These are phyloP conservation scores for Zaprionus africanus DNA, from an alignment of 1,140 invertebrate species.

Conservation along the genomic window DNA sequence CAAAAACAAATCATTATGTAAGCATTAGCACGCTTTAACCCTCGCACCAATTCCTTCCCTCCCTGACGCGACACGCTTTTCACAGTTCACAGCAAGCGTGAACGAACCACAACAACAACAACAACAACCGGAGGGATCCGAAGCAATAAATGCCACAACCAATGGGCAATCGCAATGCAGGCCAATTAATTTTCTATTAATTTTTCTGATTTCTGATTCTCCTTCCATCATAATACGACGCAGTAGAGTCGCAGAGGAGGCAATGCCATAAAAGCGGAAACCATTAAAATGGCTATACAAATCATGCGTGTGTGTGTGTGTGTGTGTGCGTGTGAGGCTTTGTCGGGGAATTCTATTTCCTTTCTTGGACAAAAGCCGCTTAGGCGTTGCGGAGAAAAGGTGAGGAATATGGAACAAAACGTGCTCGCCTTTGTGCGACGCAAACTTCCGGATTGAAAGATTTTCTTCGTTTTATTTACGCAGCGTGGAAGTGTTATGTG, in stretches of 20 bases:
- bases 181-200: slow-evolving; percentile 80
- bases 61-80: slow-evolving; percentile 26
- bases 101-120: slow-evolving; percentile 50
- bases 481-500: background rate
- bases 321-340: slow-evolving; percentile 3
- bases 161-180: slow-evolving; percentile 45
- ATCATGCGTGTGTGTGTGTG: slow-evolving; percentile 22
- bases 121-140: background rate
- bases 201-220: slow-evolving; percentile 41
- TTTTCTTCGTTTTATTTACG: slow-evolving; percentile 13
- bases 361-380: slow-evolving; percentile 75
- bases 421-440: slow-evolving; percentile 57
- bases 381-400: slow-evolving; percentile 32
- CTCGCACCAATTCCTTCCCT: slow-evolving; percentile 1
- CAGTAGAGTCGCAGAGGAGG: slow-evolving; percentile 1
- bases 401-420: slow-evolving; percentile 34
- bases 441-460: slow-evolving; percentile 74
- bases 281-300: slow-evolving; percentile 73
- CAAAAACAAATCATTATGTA: slow-evolving; percentile 61
- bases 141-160: slow-evolving; percentile 65
- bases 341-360: slow-evolving; percentile 68
- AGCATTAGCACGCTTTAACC: slow-evolving; percentile 73
- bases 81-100: slow-evolving; percentile 54
- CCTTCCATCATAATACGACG: slow-evolving; percentile 43
- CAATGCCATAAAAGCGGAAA: slow-evolving; percentile 75